Conservation (phyloP, 2,113 vertebrate genomes). For the Stomatorhinus ivindoensis region DNA sequence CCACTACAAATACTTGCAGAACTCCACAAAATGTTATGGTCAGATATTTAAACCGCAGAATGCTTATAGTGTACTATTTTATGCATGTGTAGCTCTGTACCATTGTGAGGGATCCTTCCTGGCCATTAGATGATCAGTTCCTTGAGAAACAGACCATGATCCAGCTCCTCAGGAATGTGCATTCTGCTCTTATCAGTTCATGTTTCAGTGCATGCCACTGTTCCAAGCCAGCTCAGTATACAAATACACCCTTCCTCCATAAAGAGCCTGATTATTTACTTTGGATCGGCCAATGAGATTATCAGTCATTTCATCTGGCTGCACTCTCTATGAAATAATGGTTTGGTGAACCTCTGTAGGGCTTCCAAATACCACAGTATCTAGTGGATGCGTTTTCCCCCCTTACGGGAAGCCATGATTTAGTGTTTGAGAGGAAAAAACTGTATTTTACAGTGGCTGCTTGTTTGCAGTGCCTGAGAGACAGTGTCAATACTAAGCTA, state of each 20-base stretch:
- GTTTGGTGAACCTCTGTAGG: not conserved
- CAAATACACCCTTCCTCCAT: constrained; percentile 12
- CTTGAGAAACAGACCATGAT: not conserved
- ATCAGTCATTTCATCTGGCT: constrained; percentile 7
- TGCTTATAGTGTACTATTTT: not conserved
- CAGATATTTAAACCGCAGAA: not conserved
- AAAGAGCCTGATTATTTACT: not conserved
- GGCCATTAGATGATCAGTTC: not conserved
- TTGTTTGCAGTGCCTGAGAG: not conserved
- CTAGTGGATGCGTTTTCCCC: not conserved
- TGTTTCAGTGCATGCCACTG: not conserved
- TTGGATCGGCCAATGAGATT: not conserved
- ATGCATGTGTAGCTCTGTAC: not conserved
- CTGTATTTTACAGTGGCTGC: not conserved
- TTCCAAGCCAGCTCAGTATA: not conserved
- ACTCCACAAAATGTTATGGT: not conserved
- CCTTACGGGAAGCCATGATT: not conserved
- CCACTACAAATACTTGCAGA: not conserved
- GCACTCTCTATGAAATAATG: not conserved
- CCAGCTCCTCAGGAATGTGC: not conserved
- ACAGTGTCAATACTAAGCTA: not conserved
- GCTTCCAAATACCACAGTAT: not conserved
- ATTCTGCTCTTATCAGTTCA: constrained; percentile 2
- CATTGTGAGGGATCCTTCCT: not conserved
- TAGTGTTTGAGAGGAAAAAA: not conserved